Percentiles rank a stretch among this genome's conserved stretches.
Conservation (phyloP, 2,113 vertebrate genomes). For the Centropus unirufus region DNA sequence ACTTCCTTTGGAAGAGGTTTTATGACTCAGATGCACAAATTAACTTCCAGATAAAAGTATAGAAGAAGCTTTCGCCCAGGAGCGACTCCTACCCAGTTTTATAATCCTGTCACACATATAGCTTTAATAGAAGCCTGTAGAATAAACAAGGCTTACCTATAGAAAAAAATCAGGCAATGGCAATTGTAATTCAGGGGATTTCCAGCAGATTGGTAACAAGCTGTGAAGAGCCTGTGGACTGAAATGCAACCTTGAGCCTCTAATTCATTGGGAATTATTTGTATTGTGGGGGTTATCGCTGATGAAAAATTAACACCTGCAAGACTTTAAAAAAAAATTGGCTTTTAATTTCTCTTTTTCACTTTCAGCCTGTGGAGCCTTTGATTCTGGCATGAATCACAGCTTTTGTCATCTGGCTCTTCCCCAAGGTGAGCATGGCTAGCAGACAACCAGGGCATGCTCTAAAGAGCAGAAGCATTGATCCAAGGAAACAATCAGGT, state of each 20-base stretch:
- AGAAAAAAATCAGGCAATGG: slow-evolving; percentile 26
- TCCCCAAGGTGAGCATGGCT: not conserved
- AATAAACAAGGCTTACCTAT: slow-evolving; percentile 46
- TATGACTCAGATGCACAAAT: slow-evolving; percentile 47
- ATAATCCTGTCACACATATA: not conserved
- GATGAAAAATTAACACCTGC: slow-evolving; percentile 18
- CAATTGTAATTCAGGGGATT: slow-evolving; percentile 13
- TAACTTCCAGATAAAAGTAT: slow-evolving; percentile 26
- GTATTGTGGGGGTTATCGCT: slow-evolving; percentile 28
- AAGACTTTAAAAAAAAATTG: not conserved
- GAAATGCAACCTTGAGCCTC: slow-evolving; percentile 34
- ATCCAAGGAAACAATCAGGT: not conserved
- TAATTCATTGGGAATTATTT: slow-evolving; percentile 31
- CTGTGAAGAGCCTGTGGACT: slow-evolving; percentile 15
- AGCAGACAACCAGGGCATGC: not conserved
- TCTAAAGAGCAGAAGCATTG: not conserved
- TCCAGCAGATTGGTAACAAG: slow-evolving; percentile 19
- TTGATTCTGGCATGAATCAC: not conserved
- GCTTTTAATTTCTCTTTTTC: slow-evolving; percentile 20
- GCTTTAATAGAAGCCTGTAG: slow-evolving; percentile 2
- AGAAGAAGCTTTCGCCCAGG: slow-evolving; percentile 33
- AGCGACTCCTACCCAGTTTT: slow-evolving; percentile 36
- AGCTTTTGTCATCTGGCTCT: not conserved
- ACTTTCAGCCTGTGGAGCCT: not conserved
- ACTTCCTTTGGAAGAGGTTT: slow-evolving; percentile 30